These are phyloP conservation scores for Stenurella melanura DNA, from an alignment of 2,888 invertebrate species.

Conservation along the genomic window DNA sequence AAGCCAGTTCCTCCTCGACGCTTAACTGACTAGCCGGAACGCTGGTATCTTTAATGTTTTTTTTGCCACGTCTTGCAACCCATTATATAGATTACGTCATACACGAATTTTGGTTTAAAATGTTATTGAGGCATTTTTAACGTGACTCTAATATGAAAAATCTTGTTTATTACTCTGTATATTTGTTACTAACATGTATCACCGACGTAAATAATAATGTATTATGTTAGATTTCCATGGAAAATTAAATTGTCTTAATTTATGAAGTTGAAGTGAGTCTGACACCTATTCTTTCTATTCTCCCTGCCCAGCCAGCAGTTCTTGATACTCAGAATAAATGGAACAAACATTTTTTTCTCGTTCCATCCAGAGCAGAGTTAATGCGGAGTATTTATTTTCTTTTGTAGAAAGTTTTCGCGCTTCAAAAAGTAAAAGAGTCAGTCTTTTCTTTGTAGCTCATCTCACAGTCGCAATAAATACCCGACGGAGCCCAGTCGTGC, in stretches of 20 bases:
- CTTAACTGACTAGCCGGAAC: too few relatives aligned
- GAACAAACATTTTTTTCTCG: conserved; percentile 21
- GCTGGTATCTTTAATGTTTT: too few relatives aligned
- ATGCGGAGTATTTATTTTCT: conserved; percentile 24
- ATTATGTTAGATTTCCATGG: background rate
- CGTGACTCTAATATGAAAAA: too few relatives aligned
- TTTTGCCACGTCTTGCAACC: too few relatives aligned
- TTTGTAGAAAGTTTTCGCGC: conserved; percentile 14
- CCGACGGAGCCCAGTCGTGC: background rate
- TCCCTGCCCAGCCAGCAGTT: background rate
- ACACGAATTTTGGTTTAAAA: too few relatives aligned
- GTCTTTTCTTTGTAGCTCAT: conserved; percentile 18
- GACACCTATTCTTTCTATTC: background rate
- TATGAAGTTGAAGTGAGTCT: background rate
- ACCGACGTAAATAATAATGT: too few relatives aligned
- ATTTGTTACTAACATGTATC: too few relatives aligned
- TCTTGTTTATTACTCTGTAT: too few relatives aligned
- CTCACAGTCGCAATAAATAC: conserved; percentile 2
- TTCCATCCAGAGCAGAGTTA: conserved; percentile 3
- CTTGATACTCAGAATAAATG: conserved; percentile 10
- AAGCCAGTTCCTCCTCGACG: too few relatives aligned
- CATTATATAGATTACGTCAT: too few relatives aligned
- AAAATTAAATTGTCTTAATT: background rate
- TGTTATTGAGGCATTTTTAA: too few relatives aligned
- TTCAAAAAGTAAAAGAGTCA: background rate